Percentiles rank a stretch among this genome's conserved stretches.
Evolutionary conservation across 2,113 vertebrate genomes (phyloP).

Genomic region (Gallinago jamesoni): DNA sequence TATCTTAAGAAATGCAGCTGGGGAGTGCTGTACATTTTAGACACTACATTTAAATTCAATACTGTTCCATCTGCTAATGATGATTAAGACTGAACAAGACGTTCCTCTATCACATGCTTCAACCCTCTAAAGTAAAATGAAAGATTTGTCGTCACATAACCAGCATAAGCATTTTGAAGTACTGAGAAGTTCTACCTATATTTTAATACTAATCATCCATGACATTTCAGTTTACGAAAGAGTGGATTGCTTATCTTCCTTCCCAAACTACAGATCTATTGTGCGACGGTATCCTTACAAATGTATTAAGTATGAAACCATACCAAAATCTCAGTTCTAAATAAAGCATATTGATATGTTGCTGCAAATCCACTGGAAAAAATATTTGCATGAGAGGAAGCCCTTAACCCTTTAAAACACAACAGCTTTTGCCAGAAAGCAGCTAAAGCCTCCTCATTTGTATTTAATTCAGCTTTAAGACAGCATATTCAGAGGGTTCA

Average conservation of each 20-base stretch:
- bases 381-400: background rate
- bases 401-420: background rate
- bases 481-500: background rate
- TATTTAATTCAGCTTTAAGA: background rate
- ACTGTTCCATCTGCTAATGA: constrained; percentile 16
- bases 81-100: background rate
- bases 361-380: constrained; percentile 12
- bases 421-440: constrained; percentile 5
- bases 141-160: constrained; percentile 16
- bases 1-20: constrained; percentile 23
- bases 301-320: background rate
- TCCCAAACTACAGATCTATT: background rate
- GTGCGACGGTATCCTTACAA: constrained; percentile 3
- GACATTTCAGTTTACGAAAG: background rate
- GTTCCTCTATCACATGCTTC: background rate
- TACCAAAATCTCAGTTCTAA: constrained; percentile 5
- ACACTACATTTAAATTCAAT: constrained; percentile 33
- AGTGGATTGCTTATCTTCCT: background rate
- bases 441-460: background rate
- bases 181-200: background rate
- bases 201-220: constrained; percentile 23
- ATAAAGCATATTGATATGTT: constrained; percentile 23
- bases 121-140: background rate
- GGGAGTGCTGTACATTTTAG: constrained; percentile 13
- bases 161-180: background rate